These are phyloP conservation scores for Caenorhabditis inopinata DNA, from an alignment of 1,140 invertebrate species.

Conservation along the genomic window DNA sequence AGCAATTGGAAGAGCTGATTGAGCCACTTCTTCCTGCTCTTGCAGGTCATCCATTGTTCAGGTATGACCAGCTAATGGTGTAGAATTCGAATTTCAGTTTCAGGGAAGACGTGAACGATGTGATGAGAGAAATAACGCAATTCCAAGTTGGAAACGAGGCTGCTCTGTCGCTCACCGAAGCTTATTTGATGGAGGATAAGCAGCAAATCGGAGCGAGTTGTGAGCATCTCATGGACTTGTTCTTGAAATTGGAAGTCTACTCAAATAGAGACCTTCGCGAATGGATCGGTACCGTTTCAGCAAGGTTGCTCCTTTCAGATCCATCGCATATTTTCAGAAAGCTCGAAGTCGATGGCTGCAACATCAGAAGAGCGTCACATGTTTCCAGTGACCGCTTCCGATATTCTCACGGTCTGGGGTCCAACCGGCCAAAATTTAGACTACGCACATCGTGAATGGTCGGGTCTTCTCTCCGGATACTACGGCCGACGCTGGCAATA, in stretches of 20 bases:
- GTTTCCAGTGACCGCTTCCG: neutral
- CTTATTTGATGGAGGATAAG: neutral
- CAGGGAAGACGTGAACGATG: constrained; percentile 36
- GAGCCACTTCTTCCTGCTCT: neutral
- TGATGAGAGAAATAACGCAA: constrained; percentile 18
- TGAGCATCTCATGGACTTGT: neutral
- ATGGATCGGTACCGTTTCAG: neutral
- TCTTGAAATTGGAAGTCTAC: neutral
- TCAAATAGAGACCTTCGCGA: neutral
- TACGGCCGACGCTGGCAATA: constrained; percentile 41
- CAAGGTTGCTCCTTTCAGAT: no score
- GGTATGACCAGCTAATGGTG: neutral
- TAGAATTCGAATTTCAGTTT: neutral
- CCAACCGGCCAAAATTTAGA: constrained; percentile 36
- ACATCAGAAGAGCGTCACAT: neutral
- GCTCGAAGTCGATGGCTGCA: neutral
- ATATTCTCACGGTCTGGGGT: constrained; percentile 37
- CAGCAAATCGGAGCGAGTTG: neutral
- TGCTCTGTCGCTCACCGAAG: neutral
- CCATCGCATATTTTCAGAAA: constrained; percentile 1
- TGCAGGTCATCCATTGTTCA: constrained; percentile 21
- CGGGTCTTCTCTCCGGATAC: constrained; percentile 33
- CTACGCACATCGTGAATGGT: constrained; percentile 42
- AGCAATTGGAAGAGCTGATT: neutral
- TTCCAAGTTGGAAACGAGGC: constrained; percentile 34